Conservation (phyloP, 2,888 invertebrate species). For the Caenorhabditis panamensis region DNA sequence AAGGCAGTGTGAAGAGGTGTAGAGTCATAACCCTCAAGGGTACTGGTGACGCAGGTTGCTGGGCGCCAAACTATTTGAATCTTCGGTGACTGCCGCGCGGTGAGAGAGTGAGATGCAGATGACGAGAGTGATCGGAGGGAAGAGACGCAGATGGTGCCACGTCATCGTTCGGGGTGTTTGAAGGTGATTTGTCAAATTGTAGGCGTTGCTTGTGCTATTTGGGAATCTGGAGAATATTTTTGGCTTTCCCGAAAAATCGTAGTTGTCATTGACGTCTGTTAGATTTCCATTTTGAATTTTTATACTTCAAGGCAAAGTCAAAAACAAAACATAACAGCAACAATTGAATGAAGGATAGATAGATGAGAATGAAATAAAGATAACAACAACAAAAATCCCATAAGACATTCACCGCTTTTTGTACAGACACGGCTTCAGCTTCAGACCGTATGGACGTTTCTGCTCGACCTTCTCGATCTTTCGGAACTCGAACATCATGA, state of each 20-base stretch:
- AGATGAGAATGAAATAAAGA: too few species aligned
- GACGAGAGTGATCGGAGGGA: neutral
- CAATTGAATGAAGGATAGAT: too few species aligned
- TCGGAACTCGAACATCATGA: slow-evolving; percentile 77
- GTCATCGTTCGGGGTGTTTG: too few species aligned
- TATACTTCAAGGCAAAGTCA: neutral
- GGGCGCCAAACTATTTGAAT: slow-evolving; percentile 1
- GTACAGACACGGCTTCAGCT: slow-evolving; percentile 80
- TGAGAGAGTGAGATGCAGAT: neutral
- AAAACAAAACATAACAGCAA: neutral
- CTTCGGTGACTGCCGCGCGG: neutral
- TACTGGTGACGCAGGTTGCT: neutral
- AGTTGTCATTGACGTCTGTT: too few species aligned
- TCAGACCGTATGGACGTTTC: slow-evolving; percentile 76
- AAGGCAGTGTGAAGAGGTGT: too few species aligned
- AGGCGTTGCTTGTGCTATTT: too few species aligned
- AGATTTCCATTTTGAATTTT: too few species aligned
- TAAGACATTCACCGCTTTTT: slow-evolving; percentile 69
- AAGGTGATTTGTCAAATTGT: too few species aligned
- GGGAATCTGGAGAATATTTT: too few species aligned
- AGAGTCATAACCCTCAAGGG: too few species aligned
- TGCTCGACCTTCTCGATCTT: slow-evolving; percentile 75
- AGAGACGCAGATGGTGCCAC: neutral
- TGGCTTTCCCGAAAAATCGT: too few species aligned
- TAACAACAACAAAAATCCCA: slow-evolving; percentile 12